Base-by-base conservation (phyloP, 2,888 invertebrate genomes). In the Agrotis ipsilon region DNA sequence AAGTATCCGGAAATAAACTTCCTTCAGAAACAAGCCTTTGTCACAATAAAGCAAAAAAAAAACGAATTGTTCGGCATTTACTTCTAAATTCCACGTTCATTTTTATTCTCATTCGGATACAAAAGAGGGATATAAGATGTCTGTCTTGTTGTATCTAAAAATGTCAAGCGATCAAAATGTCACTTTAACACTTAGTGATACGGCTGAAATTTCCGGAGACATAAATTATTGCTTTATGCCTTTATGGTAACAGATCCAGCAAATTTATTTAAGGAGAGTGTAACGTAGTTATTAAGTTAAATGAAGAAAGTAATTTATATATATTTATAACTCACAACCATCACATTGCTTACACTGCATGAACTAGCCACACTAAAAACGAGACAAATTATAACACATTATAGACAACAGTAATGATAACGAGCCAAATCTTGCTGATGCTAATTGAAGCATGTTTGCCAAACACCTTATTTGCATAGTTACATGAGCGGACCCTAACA, bases 31-130 rank as follows among this genome's bases (percentile, higher is more conserved):
- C 52, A 79, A 75, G 52, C 52, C 64, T 64, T 71, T 72, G 76
- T 67, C 57, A 76, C 46, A 75, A n/a, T 54, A 39, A 24, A 70
- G 60, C 63, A 76, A 78, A 61, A 76, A 61, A 76, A 65, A 61
- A 75, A 62, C 16, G 58, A 72, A 78, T 80, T 76, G 64, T 72
- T 71, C 32, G 39, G 27, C 63, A 64, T 80, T 80, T 58, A 46
- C 52, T 57, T 46, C n/a, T 54, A 54, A 68, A 54, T 54, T 46
- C 63, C 21, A 13, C 39, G 61, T 49, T 57, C 24, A 61, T 67
- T 80, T 70, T 64, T n/a, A 61, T 76, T 72, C 54, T 61, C 27
- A 52, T 45, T 51, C 55, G 51, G 62, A n/a, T 75, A 65, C 32
- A 78, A 78, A 69, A 61, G 61, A 19, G 46, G 63, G 48, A 67